A percentile compares a stretch with the other conserved stretches of the same genome.
These are phyloP conservation scores for Lophotriccus pileatus DNA, from an alignment of 2,797 vertebrate genomes.

Conservation along the genomic window DNA sequence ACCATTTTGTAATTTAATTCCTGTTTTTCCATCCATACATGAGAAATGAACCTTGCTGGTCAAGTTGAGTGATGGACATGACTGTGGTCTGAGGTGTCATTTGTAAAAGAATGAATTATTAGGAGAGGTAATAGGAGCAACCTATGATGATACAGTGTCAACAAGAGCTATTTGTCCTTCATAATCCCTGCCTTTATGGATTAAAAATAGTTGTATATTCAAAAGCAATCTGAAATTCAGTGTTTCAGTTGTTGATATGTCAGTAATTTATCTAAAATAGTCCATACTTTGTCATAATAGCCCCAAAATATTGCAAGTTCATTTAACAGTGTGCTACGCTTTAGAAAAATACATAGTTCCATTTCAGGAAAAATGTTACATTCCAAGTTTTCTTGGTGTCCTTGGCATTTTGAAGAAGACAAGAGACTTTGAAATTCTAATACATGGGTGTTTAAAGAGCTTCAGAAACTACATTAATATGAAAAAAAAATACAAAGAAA, in stretches of 20 bases:
- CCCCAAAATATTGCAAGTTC: neutral
- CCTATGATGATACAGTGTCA: constrained; percentile 13
- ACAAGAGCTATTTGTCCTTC: constrained; percentile 4
- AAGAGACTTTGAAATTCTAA: neutral
- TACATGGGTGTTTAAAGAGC: neutral
- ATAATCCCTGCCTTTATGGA: constrained; percentile 19
- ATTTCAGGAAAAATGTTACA: neutral
- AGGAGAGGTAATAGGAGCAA: neutral
- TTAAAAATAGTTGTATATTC: constrained; percentile 44
- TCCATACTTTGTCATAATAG: neutral
- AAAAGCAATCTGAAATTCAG: constrained; percentile 38
- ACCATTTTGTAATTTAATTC: neutral
- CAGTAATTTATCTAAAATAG: neutral
- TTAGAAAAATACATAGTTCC: neutral
- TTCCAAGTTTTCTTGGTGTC: neutral
- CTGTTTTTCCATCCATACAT: neutral
- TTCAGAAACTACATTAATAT: neutral
- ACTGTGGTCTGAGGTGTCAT: neutral
- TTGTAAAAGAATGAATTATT: constrained; percentile 28
- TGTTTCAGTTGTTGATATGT: neutral
- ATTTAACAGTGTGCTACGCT: neutral
- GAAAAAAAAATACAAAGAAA: neutral
- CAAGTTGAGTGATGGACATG: neutral
- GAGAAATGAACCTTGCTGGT: constrained; percentile 12
- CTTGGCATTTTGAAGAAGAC: neutral